These are phyloP conservation scores for Cheilosia soror DNA, from an alignment of 2,888 invertebrate genomes.

Conservation along the genomic window DNA sequence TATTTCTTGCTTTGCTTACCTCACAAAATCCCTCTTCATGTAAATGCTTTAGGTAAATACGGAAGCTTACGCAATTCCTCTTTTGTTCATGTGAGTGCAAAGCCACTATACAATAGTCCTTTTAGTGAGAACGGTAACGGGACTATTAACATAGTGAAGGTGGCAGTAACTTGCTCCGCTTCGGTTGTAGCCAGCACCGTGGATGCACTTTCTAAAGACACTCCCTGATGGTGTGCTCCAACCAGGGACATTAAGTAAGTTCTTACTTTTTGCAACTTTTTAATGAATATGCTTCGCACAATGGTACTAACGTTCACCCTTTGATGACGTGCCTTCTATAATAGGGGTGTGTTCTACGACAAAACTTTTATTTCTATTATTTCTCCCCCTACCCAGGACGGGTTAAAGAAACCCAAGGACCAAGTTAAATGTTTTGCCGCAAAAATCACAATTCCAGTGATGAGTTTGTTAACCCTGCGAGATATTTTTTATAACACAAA, in stretches of 20 bases:
- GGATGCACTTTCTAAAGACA: neutral
- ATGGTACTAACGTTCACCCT: neutral
- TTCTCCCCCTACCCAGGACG: too few relatives aligned
- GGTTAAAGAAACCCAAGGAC: neutral
- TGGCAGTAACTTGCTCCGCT: neutral
- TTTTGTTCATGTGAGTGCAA: neutral
- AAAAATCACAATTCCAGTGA: neutral
- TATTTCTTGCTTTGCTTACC: neutral
- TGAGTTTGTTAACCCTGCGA: neutral
- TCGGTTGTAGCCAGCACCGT: neutral
- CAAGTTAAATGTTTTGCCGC: neutral
- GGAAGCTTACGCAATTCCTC: conserved; percentile 10
- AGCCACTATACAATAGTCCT: conserved; percentile 10
- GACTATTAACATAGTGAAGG: neutral
- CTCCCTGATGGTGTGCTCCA: too few relatives aligned
- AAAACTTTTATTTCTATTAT: neutral
- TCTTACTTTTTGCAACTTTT: neutral
- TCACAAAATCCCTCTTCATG: neutral
- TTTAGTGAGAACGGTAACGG: neutral
- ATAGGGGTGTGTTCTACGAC: neutral
- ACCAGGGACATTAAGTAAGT: neutral
- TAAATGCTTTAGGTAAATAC: neutral
- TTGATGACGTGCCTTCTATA: neutral
- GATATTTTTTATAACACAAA: neutral
- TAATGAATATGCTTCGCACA: neutral